Percentiles rank a stretch among this genome's conserved stretches.
Evolutionary conservation across 2,888 invertebrate genomes (phyloP).

Genomic region (Baronia brevicornis): DNA sequence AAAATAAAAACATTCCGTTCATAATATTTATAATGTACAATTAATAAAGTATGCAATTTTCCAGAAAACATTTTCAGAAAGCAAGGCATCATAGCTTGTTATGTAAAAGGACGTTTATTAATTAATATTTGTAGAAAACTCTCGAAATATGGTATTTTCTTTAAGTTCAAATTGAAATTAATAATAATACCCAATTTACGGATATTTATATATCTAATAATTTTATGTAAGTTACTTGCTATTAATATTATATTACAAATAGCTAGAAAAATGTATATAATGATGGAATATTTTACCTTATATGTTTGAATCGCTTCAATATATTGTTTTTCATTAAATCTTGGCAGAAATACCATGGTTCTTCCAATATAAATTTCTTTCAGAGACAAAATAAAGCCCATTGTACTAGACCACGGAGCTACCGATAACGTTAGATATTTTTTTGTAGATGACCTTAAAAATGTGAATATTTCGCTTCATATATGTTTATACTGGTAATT

Average conservation of each 20-base stretch:
- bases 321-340: conserved; percentile 40
- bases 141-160: no score
- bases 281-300: conserved; percentile 30
- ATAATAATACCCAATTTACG: no score
- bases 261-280: not conserved
- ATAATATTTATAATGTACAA: not conserved
- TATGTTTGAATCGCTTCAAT: conserved; percentile 43
- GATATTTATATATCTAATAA: no score
- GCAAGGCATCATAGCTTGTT: no score
- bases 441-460: conserved; percentile 22
- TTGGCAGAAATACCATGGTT: conserved; percentile 33
- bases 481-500: no score
- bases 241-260: not conserved
- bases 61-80: conserved; percentile 14
- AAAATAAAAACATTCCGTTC: conserved; percentile 7
- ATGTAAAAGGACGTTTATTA: no score
- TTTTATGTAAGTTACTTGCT: no score
- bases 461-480: no score
- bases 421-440: conserved; percentile 27
- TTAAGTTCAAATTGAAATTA: no score
- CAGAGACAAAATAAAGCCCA: conserved; percentile 35
- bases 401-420: conserved; percentile 50
- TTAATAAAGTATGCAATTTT: no score
- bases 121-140: no score
- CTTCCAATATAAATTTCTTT: conserved; percentile 26